These are phyloP conservation scores for Gibbula magus DNA, from an alignment of 2,888 invertebrate genomes.

Conservation along the genomic window DNA sequence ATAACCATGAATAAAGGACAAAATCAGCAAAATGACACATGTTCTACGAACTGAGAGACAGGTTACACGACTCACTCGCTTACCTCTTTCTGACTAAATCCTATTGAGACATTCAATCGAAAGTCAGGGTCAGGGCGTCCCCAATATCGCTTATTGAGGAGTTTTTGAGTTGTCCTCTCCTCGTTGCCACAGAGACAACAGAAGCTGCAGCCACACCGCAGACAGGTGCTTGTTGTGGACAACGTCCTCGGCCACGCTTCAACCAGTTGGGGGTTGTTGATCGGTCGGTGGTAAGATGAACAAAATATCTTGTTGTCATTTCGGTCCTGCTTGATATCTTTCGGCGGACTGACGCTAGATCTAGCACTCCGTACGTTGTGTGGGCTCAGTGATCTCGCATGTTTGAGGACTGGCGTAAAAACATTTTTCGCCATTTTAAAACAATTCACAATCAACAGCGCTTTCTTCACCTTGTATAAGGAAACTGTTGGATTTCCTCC, in stretches of 20 bases:
- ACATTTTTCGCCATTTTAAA: constrained; percentile 23
- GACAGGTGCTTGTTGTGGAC: constrained; percentile 2
- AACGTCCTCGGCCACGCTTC: constrained; percentile 15
- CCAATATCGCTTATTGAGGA: constrained; percentile 27
- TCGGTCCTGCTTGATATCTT: not conserved
- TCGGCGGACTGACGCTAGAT: constrained; percentile 24
- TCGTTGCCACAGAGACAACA: constrained; percentile 25
- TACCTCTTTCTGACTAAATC: constrained; percentile 28
- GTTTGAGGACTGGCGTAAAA: constrained; percentile 20
- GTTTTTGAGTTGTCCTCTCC: constrained; percentile 6
- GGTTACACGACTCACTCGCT: not conserved
- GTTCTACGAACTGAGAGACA: no score
- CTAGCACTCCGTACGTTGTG: not conserved
- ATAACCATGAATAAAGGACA: no score
- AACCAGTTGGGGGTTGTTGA: not conserved
- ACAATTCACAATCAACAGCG: not conserved
- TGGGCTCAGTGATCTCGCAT: constrained; percentile 23
- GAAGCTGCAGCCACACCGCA: constrained; percentile 25
- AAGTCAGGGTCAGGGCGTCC: constrained; percentile 22
- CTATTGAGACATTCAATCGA: constrained; percentile 26
- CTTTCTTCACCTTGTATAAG: not conserved
- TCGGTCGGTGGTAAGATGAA: not conserved
- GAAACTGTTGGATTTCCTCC: constrained; percentile 4
- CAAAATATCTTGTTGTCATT: constrained; percentile 16
- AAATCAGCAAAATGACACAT: no score